A percentile compares a stretch with the other conserved stretches of the same genome.
These are phyloP conservation scores for Porphyrio hochstetteri DNA, from an alignment of 2,113 vertebrate species.

Conservation along the genomic window DNA sequence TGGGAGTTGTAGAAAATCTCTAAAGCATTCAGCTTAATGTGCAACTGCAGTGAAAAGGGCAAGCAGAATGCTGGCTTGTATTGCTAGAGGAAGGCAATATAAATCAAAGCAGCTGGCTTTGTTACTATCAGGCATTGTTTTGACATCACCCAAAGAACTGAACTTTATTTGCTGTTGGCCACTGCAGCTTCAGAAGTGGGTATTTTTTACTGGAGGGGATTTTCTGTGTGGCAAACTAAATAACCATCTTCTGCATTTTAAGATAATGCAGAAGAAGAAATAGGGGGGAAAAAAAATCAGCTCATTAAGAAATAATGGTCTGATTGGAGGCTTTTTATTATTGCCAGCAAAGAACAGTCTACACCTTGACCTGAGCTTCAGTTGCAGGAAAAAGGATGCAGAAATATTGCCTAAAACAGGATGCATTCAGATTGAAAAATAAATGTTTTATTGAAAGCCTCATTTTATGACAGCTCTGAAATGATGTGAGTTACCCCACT, in stretches of 20 bases:
- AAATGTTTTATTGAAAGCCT: slow-evolving; percentile 12
- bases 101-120: slow-evolving; percentile 68
- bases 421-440: not conserved
- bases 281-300: not conserved
- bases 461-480: not conserved
- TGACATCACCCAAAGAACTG: slow-evolving; percentile 41
- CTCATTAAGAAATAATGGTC: slow-evolving; percentile 6
- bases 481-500: not conserved
- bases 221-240: not conserved
- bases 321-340: not conserved
- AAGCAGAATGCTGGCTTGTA: slow-evolving; percentile 20
- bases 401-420: not conserved
- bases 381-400: not conserved
- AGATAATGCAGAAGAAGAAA: slow-evolving; percentile 3
- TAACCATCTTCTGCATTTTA: slow-evolving; percentile 33
- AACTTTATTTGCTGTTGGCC: slow-evolving; percentile 52
- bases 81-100: slow-evolving; percentile 52
- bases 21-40: slow-evolving; percentile 71
- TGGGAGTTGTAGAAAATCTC: slow-evolving; percentile 73
- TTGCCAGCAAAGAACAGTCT: not conserved
- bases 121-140: slow-evolving; percentile 40
- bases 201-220: not conserved
- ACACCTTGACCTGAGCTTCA: not conserved
- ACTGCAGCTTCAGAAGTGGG: slow-evolving; percentile 12
- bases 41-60: slow-evolving; percentile 55